phyloP scores from a whole-genome alignment of 1,140 invertebrate species.

The Brachionus paranguensis region DNA sequence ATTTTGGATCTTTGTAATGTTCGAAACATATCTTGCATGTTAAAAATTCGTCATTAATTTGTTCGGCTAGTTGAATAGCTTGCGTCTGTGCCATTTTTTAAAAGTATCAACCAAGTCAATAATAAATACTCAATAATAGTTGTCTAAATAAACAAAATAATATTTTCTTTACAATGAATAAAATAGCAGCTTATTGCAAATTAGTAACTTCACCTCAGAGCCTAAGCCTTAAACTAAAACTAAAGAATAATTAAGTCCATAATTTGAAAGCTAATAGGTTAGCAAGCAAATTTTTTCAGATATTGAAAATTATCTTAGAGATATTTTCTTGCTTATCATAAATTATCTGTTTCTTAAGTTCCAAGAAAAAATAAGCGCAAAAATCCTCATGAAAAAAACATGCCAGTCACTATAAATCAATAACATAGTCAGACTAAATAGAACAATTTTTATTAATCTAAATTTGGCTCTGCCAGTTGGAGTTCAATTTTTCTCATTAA shows the following conservation, averaged over 20 bases:
- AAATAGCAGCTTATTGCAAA: background rate
- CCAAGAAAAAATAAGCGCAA: background rate
- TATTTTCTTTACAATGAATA: background rate
- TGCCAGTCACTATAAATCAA: background rate
- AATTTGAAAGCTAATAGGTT: background rate
- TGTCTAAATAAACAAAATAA: background rate
- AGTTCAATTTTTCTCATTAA: background rate
- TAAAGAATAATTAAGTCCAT: background rate
- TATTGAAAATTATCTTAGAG: background rate
- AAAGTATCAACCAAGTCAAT: background rate
- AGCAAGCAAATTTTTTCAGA: background rate
- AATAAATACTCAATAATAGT: background rate
- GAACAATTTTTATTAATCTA: background rate
- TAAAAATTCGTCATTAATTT: constrained; percentile 56
- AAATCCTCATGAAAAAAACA: background rate
- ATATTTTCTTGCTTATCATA: background rate
- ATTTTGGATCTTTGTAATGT: constrained; percentile 62
- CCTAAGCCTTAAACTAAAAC: background rate
- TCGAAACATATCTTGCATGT: constrained; percentile 56
- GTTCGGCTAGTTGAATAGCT: constrained; percentile 47
- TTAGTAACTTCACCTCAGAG: background rate
- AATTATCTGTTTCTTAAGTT: background rate
- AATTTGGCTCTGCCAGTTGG: background rate
- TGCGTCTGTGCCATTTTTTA: constrained; percentile 22
- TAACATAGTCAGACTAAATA: background rate